A percentile compares a stretch with the other conserved stretches of the same genome.
Conservation (phyloP, 2,113 vertebrate genomes). For the Anolis sagrei region DNA sequence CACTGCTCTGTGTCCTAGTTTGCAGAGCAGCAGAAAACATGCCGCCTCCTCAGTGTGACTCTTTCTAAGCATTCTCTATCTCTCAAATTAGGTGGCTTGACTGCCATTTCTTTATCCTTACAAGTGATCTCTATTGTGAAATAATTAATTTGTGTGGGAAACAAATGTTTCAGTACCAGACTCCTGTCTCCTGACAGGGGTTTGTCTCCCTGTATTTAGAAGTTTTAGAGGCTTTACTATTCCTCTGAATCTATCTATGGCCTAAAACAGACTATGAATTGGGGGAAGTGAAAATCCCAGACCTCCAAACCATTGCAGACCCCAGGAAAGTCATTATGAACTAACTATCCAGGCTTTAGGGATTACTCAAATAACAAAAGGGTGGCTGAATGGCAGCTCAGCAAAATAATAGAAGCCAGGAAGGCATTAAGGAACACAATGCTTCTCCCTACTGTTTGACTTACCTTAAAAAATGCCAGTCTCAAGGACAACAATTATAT, state of each 20-base stretch:
- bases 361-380: constrained; percentile 23
- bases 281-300: background rate
- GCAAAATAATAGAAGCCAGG: background rate
- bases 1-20: no score
- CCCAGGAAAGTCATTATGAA: background rate
- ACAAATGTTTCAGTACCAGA: background rate
- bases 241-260: background rate
- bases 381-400: background rate
- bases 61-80: no score
- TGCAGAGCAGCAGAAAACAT: no score
- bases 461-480: background rate
- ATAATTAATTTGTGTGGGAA: background rate
- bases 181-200: background rate
- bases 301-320: background rate
- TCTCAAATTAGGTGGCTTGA: no score
- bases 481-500: background rate
- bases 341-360: background rate
- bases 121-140: background rate
- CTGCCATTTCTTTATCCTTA: background rate
- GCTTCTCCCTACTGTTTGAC: no score
- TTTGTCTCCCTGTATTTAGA: background rate
- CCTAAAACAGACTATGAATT: background rate
- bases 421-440: background rate
- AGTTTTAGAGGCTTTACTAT: background rate
- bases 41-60: no score